phyloP scores from a whole-genome alignment of 2,888 invertebrate genomes.

The Pseudoips prasinana region DNA sequence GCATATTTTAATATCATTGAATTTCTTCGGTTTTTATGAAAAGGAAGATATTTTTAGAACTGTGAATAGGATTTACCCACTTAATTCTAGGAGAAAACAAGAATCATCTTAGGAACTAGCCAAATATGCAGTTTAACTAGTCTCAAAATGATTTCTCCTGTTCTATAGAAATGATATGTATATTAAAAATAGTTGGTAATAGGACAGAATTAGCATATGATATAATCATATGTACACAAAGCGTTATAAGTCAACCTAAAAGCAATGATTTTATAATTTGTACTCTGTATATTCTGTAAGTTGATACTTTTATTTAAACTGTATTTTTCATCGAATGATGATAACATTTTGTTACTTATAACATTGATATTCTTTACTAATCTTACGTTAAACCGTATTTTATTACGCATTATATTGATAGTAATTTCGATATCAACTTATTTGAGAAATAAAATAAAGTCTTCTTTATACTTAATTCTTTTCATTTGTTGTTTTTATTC shows the following conservation, averaged over 20 bases:
- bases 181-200: too few relatives aligned
- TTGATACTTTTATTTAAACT: constrained; percentile 12
- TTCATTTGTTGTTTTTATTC: too few relatives aligned
- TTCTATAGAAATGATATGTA: too few relatives aligned
- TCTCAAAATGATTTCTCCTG: too few relatives aligned
- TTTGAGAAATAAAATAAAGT: constrained; percentile 34
- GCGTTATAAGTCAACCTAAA: constrained; percentile 8
- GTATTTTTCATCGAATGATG: constrained; percentile 13
- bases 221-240: constrained; percentile 16
- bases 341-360: constrained; percentile 26
- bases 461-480: constrained; percentile 20
- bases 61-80: too few relatives aligned
- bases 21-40: too few relatives aligned
- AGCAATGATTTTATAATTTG: constrained; percentile 18
- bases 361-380: constrained; percentile 33
- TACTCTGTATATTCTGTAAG: constrained; percentile 15
- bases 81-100: too few relatives aligned
- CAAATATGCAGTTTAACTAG: too few relatives aligned
- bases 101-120: too few relatives aligned
- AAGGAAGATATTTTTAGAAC: too few relatives aligned
- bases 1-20: too few relatives aligned
- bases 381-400: constrained; percentile 27
- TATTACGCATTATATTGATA: constrained; percentile 33
- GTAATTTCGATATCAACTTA: constrained; percentile 34
- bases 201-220: constrained; percentile 9